A percentile compares a stretch with the other conserved stretches of the same genome.
These are phyloP conservation scores for Acanthococcus lagerstroemiae DNA, from an alignment of 2,888 invertebrate species.

Conservation along the genomic window DNA sequence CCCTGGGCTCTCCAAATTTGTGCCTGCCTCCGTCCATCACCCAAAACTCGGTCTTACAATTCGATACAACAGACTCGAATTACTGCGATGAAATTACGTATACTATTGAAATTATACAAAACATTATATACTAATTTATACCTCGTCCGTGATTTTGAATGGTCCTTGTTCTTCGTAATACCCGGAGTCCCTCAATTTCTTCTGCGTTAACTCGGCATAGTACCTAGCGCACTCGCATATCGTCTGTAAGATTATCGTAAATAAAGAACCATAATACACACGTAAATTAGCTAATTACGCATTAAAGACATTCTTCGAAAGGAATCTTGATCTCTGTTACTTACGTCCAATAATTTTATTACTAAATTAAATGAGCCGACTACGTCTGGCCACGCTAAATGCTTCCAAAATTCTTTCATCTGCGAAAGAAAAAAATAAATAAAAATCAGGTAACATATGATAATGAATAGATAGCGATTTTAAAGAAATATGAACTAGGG, in stretches of 20 bases:
- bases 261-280: background rate
- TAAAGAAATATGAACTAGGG: no score
- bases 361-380: slow-evolving; percentile 47
- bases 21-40: no score
- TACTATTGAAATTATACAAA: no score
- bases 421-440: slow-evolving; percentile 36
- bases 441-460: no score
- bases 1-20: no score
- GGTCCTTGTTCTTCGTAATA: slow-evolving; percentile 56
- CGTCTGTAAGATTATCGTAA: slow-evolving; percentile 46
- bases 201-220: slow-evolving; percentile 76
- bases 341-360: slow-evolving; percentile 47
- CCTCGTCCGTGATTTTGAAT: slow-evolving; percentile 42
- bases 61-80: no score
- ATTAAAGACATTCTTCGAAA: background rate
- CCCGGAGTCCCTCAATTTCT: slow-evolving; percentile 67
- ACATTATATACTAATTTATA: slow-evolving; percentile 36
- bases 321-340: slow-evolving; percentile 30
- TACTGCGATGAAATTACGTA: no score
- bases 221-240: slow-evolving; percentile 78
- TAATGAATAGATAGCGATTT: no score
- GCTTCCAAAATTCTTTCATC: slow-evolving; percentile 80
- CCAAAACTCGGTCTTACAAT: no score
- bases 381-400: slow-evolving; percentile 78
- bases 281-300: background rate